Evolutionary conservation across 2,113 vertebrate genomes (phyloP), one percentile per base, ranked within the genome.

Genomic region (Xiphorhynchus elegans): DNA sequence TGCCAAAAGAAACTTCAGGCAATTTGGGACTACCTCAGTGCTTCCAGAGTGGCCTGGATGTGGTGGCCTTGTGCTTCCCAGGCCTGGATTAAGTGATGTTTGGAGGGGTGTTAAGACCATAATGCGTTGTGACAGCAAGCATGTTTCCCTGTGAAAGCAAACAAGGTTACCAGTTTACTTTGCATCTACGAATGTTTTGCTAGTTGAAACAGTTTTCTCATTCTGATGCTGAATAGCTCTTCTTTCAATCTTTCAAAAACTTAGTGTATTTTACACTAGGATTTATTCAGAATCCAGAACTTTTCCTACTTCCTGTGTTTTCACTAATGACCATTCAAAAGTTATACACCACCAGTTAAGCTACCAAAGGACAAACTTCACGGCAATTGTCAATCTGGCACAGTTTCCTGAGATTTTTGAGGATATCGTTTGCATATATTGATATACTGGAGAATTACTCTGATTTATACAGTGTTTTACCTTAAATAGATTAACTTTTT

Each of bases 111-210:
- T 40, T 75, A 10, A 9, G 16, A 24, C 60, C 1, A 0, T 21
- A 40, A 35, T 70, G 33, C 31, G 50, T 58, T 74, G 33, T 73
- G 35, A 40, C 31, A 74, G 8, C n/a, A 76, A 79, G 37, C 17
- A 82, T 46, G 19, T 42, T 64, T 79, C 31, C 29, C 33, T 68
- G 2, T 16, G 19, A 73, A 78, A 60, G 7, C 7, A 60, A 11
- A 4, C 0, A 0, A 64, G 11, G 17, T 47, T 78, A 68, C 17
- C 10, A 25, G 23, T 55, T 76, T 76, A 39, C 18, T 69, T 82
- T 64, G 10, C 40, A 10, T 25, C 13, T 56, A 12, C 0, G 2
- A 37, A 13, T 1, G 1, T 74, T 79, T 58, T 85, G 11, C 12
- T 31, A 25, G 14, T 15, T 40, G 55, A 75, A 58, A 73, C 55